These are phyloP conservation scores for Pseudopleuronectes americanus DNA, from an alignment of 2,797 vertebrate genomes.

Conservation along the genomic window DNA sequence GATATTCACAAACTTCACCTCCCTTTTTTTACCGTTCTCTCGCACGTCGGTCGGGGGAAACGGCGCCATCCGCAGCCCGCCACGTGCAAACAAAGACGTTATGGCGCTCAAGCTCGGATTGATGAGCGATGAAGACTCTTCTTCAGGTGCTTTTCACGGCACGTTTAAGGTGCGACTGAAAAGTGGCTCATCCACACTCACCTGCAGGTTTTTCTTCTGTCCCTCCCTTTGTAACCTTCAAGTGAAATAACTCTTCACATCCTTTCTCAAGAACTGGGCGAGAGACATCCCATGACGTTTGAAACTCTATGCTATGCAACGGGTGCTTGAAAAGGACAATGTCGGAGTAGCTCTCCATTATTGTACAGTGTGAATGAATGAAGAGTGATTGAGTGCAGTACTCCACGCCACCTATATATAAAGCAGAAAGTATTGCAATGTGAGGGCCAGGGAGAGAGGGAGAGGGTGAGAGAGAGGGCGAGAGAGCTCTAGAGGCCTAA, in stretches of 20 bases:
- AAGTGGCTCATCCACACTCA: conserved; percentile 23
- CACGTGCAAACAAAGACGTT: conserved; percentile 48
- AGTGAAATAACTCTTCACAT: conserved; percentile 51
- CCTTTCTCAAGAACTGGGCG: conserved; percentile 53
- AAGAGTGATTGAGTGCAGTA: conserved; percentile 81
- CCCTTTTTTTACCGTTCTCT: conserved; percentile 43
- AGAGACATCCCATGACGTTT: conserved; percentile 47
- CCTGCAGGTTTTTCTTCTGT: background rate
- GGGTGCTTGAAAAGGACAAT: conserved; percentile 74
- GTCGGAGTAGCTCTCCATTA: conserved; percentile 72
- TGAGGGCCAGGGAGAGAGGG: conserved; percentile 66
- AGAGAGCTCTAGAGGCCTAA: conserved; percentile 70
- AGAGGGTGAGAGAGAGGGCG: conserved; percentile 53
- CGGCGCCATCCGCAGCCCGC: conserved; percentile 37
- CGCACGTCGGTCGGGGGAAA: conserved; percentile 21
- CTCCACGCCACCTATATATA: conserved; percentile 76
- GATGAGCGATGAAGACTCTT: no score
- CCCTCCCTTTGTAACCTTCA: conserved; percentile 6
- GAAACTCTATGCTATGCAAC: conserved; percentile 67
- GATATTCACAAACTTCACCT: conserved; percentile 69
- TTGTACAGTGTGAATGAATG: conserved; percentile 78
- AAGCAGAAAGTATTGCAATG: conserved; percentile 77
- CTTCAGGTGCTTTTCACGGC: no score
- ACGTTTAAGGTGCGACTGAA: background rate
- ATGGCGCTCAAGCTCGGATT: conserved; percentile 12